Base-by-base conservation (phyloP, 2,888 invertebrate species). In the Perdita meconis region DNA sequence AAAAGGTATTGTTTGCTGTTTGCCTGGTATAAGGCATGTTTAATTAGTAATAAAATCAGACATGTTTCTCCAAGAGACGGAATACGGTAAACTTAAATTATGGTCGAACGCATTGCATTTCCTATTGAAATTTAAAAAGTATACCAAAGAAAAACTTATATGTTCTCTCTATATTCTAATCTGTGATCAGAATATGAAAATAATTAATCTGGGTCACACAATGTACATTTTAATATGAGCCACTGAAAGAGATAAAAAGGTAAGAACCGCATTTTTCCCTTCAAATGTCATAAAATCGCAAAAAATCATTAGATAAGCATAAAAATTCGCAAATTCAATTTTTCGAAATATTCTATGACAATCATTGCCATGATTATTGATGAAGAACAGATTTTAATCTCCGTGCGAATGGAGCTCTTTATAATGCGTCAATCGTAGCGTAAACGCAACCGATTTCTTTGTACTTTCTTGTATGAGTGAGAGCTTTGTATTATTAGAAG, bases 331-430 rank as follows among this genome's bases (percentile, higher is more conserved):
- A 10, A 59, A 26, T 69, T 24, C 24, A 61, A 36, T 26, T 36
- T 26, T n/a, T 8, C 26, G 12, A 1, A 53, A 53, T 38, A 42
- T 50, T 26, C 47, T 65, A 22, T 51, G 50, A 53, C 42, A 55
- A 69, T 55, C 65, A 69, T 74, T 55, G 75, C 44, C 60, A 67
- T 65, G 50, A 65, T 64, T 47, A 8, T 61, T 16, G 12, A 22
- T 13, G 42, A 50, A 22, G 12, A 42, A 51, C 40, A 22, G 59
- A 68, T 59, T 68, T 66, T 22, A 47, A 57, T n/a, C 55, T 65
- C 34, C 22, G 1, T 44, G n/a, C 1, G 30, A 38, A 30, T 55
- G 42, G 22, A 64, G 50, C 1, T 22, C 47, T 50, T 4, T 22
- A 36, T 56, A 47, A 40, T 50, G 2, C 6, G 1, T 38, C 36